These are phyloP conservation scores for Priocnemis perturbator DNA, from an alignment of 2,888 invertebrate genomes.

Conservation along the genomic window DNA sequence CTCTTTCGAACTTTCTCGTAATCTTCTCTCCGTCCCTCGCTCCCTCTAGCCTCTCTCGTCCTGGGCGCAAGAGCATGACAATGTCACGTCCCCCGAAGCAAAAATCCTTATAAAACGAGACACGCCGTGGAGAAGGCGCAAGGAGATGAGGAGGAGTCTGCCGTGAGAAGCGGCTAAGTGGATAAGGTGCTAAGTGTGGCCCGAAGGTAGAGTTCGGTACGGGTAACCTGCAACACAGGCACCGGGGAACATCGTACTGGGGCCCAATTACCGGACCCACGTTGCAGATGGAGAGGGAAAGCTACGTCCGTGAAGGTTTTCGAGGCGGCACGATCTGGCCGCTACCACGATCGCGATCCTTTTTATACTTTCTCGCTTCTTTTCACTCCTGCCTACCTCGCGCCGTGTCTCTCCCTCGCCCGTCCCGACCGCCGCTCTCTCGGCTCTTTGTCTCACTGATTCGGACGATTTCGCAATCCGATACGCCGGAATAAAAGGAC, in stretches of 20 bases:
- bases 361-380: constrained; percentile 3
- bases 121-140: constrained; percentile 61
- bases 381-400: not conserved
- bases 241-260: constrained; percentile 43
- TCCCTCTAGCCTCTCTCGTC: constrained; percentile 39
- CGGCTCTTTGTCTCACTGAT: no score
- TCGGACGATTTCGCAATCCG: no score
- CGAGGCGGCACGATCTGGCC: not conserved
- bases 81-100: constrained; percentile 71
- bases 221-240: constrained; percentile 45
- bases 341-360: constrained; percentile 1
- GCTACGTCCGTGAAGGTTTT: constrained; percentile 18
- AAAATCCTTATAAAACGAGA: constrained; percentile 71
- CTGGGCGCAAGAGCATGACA: constrained; percentile 58
- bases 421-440: not conserved
- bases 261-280: constrained; percentile 56
- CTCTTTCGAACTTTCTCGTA: constrained; percentile 11
- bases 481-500: no score
- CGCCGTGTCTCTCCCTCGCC: not conserved
- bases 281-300: constrained; percentile 40
- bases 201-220: constrained; percentile 57
- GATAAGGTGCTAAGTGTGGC: constrained; percentile 73
- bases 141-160: constrained; percentile 59
- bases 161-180: constrained; percentile 73
- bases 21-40: constrained; percentile 12